phyloP scores from a whole-genome alignment of 1,140 invertebrate genomes.

The Cydia strobilella region DNA sequence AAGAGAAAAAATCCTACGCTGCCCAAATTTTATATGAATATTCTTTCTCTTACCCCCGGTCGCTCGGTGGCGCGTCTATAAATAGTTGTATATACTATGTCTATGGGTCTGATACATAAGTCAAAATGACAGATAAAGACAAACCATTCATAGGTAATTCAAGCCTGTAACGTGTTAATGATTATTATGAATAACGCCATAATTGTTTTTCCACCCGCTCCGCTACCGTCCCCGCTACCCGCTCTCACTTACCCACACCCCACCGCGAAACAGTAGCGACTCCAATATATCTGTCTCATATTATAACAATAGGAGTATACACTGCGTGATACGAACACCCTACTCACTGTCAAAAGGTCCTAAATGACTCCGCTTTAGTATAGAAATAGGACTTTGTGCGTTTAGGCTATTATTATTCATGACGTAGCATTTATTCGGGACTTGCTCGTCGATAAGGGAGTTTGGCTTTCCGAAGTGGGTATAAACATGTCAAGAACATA shows the following conservation, averaged over 20 bases:
- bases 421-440: slow-evolving; percentile 1
- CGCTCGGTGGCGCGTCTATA: too few species aligned
- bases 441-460: background rate
- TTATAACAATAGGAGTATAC: slow-evolving; percentile 14
- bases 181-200: too few species aligned
- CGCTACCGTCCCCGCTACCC: background rate
- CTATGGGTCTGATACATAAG: too few species aligned
- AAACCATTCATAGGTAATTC: too few species aligned
- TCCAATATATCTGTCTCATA: slow-evolving; percentile 10
- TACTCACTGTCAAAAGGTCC: background rate
- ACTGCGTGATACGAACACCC: background rate
- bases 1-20: too few species aligned
- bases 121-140: too few species aligned
- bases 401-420: slow-evolving; percentile 6
- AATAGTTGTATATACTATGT: too few species aligned
- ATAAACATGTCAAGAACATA: slow-evolving; percentile 3
- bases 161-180: too few species aligned
- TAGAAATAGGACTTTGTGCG: background rate
- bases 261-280: slow-evolving; percentile 7
- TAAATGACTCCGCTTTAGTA: background rate
- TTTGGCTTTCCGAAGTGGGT: slow-evolving; percentile 10
- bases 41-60: too few species aligned
- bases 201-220: background rate
- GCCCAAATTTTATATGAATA: too few species aligned
- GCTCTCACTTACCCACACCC: background rate